Percentiles rank a stretch among this genome's conserved stretches.
phyloP scores from a whole-genome alignment of 2,888 invertebrate genomes.

The Cephus pygmeus region DNA sequence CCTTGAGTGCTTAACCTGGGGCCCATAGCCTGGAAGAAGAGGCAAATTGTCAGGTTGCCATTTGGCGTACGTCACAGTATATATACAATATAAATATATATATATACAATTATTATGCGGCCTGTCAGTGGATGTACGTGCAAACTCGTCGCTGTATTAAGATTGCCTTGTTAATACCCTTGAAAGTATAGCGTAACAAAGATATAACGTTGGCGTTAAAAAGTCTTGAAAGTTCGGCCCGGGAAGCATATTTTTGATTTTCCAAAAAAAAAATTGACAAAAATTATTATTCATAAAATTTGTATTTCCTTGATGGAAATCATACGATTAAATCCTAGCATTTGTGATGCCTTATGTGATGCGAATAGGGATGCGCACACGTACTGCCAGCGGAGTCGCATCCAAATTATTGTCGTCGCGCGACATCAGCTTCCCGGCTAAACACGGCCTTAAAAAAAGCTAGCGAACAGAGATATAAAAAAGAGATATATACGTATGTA shows the following conservation, averaged over 20 bases:
- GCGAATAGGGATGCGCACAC: not conserved
- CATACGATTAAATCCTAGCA: not conserved
- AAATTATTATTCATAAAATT: not conserved
- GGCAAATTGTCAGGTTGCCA: not conserved
- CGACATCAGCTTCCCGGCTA: not conserved
- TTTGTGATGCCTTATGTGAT: not conserved
- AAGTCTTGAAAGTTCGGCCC: not conserved
- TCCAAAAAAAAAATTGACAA: not conserved
- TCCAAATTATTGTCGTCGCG: not conserved
- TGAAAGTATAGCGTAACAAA: not conserved
- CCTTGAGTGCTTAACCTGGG: not conserved
- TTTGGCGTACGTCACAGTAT: not conserved
- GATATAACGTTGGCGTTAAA: not conserved
- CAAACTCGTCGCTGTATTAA: not conserved
- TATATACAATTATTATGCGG: not conserved
- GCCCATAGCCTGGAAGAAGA: not conserved
- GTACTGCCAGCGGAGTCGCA: not conserved
- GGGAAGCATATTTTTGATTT: not conserved
- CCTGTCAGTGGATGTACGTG: not conserved
- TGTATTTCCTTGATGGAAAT: not conserved
- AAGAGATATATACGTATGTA: constrained; percentile 4
- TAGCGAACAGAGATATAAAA: not conserved
- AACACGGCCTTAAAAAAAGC: not conserved
- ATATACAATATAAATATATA: not conserved
- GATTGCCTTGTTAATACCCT: not conserved